phyloP scores from a whole-genome alignment of 2,888 invertebrate species.

The Protula sp. region DNA sequence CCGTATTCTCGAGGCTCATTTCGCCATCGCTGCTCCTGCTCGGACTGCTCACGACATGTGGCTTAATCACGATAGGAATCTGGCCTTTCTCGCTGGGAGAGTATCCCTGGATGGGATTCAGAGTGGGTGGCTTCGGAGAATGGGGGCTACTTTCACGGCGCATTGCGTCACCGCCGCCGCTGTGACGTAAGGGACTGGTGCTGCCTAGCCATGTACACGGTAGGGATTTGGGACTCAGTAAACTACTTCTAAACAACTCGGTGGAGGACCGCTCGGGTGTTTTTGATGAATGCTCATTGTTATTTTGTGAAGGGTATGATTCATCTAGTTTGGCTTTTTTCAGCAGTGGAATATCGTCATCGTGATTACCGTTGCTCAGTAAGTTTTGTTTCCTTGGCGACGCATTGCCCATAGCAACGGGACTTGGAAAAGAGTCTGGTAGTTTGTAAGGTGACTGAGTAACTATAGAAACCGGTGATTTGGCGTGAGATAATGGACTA shows the following conservation, averaged over 20 bases:
- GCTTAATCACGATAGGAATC: not conserved
- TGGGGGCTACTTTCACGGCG: no score
- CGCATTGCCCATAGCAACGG: not conserved
- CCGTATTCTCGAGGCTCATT: not conserved
- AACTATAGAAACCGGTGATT: not conserved
- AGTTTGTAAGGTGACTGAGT: not conserved
- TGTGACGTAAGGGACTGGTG: not conserved
- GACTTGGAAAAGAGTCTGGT: not conserved
- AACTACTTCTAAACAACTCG: no score
- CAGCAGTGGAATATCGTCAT: no score
- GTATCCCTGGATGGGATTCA: not conserved
- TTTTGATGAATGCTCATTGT: not conserved
- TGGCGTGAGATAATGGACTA: not conserved
- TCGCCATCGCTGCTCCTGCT: not conserved
- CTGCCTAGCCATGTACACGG: not conserved
- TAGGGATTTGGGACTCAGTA: no score
- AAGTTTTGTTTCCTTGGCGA: no score
- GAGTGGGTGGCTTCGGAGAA: not conserved
- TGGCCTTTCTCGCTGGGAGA: no score
- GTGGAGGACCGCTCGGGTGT: not conserved
- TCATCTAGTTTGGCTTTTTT: no score
- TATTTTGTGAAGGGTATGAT: not conserved
- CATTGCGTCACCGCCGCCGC: not conserved
- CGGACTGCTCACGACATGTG: not conserved
- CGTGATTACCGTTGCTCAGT: not conserved